Conservation (phyloP, 2,113 vertebrate species). For the Climacteris rufus region DNA sequence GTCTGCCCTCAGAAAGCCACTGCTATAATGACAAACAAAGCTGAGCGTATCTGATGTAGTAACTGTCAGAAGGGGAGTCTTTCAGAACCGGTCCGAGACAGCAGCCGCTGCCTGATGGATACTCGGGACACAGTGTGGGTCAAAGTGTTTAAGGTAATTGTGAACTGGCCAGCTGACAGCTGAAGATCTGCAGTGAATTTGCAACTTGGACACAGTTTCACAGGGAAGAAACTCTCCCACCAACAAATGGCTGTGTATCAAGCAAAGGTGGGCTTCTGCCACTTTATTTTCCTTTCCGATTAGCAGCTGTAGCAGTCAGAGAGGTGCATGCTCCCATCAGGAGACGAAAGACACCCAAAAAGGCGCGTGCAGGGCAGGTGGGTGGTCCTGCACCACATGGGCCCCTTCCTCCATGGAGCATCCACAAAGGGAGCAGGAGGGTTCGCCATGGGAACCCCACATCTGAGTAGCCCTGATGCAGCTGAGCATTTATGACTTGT, state of each 20-base stretch:
- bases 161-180: neutral
- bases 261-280: neutral
- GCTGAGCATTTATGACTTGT: neutral
- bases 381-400: neutral
- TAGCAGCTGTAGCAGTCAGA: neutral
- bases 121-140: neutral
- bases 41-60: neutral
- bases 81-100: neutral
- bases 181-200: neutral
- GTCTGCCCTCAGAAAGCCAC: neutral
- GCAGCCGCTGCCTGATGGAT: neutral
- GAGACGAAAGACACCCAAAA: neutral
- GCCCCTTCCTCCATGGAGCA: neutral
- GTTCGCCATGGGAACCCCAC: rapidly evolving
- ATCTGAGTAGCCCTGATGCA: neutral
- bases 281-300: neutral
- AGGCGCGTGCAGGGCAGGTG: neutral
- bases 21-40: neutral
- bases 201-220: neutral
- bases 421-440: neutral
- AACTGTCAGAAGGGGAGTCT: neutral
- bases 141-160: slow-evolving; percentile 4
- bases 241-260: neutral
- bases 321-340: neutral
- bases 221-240: neutral